phyloP scores from a whole-genome alignment of 1,140 invertebrate genomes.

The Schmidtea mediterranea region DNA sequence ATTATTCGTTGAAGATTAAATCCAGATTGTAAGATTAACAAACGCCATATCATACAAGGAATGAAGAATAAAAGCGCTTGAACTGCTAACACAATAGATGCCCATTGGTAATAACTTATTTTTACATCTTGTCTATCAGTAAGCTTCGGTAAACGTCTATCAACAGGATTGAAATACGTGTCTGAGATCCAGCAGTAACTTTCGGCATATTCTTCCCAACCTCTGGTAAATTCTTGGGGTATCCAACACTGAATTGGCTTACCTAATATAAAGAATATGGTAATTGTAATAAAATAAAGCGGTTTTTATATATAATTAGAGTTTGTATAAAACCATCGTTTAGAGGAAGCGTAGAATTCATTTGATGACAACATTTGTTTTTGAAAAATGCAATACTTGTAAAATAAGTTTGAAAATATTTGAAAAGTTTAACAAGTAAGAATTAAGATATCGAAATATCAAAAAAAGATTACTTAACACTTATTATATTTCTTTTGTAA shows the following conservation, averaged over 20 bases:
- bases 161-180: slow-evolving; percentile 25
- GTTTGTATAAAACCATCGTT: too few species aligned
- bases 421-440: too few species aligned
- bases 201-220: slow-evolving; percentile 17
- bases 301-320: too few species aligned
- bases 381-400: too few species aligned
- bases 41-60: slow-evolving; percentile 30
- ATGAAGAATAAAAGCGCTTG: slow-evolving; percentile 32
- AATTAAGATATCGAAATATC: too few species aligned
- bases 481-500: too few species aligned
- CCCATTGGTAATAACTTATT: slow-evolving; percentile 34
- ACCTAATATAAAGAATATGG: neutral
- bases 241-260: slow-evolving; percentile 12
- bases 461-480: too few species aligned
- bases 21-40: neutral
- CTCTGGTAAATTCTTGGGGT: slow-evolving; percentile 11
- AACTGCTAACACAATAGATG: slow-evolving; percentile 30
- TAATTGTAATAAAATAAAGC: too few species aligned
- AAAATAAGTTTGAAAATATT: too few species aligned
- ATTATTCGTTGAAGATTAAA: too few species aligned
- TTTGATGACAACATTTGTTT: too few species aligned
- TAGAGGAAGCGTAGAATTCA: too few species aligned
- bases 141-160: slow-evolving; percentile 16
- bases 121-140: slow-evolving; percentile 12
- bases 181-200: slow-evolving; percentile 26